phyloP scores from a whole-genome alignment of 2,888 invertebrate species.

The Drosophila greeni region DNA sequence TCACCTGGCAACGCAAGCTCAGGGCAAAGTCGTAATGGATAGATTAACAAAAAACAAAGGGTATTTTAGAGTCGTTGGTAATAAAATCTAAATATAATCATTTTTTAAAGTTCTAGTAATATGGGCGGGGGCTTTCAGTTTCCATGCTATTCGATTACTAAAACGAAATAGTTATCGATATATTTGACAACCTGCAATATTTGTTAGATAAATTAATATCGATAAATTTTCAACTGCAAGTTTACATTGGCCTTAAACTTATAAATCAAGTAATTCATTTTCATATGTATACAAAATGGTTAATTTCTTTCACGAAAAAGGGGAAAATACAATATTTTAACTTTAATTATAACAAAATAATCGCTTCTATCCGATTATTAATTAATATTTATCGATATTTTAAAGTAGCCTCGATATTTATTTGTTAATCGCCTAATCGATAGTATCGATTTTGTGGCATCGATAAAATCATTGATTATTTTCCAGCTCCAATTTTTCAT shows the following conservation, averaged over 20 bases:
- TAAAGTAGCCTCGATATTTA: not conserved
- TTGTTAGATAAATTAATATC: not conserved
- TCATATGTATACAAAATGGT: not conserved
- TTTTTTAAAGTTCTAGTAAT: not conserved
- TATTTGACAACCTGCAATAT: not conserved
- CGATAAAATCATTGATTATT: constrained; percentile 7
- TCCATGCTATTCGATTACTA: not conserved
- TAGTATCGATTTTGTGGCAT: not conserved
- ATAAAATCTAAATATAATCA: not conserved
- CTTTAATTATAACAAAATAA: not conserved
- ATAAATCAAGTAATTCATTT: not conserved
- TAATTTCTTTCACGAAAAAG: not conserved
- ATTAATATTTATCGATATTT: not conserved
- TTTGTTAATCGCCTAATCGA: constrained; percentile 9
- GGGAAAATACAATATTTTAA: too few species aligned
- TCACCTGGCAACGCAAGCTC: too few species aligned
- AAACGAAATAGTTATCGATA: not conserved
- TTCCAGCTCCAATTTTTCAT: constrained; percentile 12
- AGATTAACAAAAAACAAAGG: not conserved
- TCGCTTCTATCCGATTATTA: not conserved
- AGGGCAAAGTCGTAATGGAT: not conserved
- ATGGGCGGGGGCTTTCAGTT: not conserved
- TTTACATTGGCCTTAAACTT: not conserved
- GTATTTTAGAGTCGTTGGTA: not conserved
- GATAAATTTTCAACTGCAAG: not conserved